Evolutionary conservation across 2,113 vertebrate genomes (phyloP).

Genomic region (Lonchura striata): DNA sequence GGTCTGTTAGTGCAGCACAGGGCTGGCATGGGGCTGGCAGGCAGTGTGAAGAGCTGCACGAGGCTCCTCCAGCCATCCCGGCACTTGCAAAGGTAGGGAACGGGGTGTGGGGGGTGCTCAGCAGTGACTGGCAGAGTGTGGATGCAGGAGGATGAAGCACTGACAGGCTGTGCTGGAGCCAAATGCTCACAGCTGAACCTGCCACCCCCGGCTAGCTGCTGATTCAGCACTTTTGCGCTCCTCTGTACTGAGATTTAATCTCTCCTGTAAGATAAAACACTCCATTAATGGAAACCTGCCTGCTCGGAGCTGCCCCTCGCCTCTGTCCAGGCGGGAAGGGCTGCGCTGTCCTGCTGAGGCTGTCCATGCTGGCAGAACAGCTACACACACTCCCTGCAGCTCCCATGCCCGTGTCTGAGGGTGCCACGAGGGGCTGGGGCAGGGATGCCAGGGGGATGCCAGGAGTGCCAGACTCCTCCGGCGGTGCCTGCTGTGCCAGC

Average conservation of each 20-base stretch:
- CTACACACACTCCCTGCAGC: fast-evolving
- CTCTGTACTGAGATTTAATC: background rate
- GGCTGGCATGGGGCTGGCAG: fast-evolving
- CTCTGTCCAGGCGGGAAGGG: background rate
- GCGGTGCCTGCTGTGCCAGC: fast-evolving
- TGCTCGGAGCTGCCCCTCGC: background rate
- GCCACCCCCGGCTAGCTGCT: background rate
- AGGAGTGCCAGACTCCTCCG: fast-evolving
- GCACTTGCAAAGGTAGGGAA: fast-evolving
- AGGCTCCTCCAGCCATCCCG: fast-evolving
- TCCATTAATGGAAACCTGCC: background rate
- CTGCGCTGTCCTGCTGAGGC: background rate
- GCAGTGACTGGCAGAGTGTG: background rate
- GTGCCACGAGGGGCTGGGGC: background rate
- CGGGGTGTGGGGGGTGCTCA: fast-evolving
- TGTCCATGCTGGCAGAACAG: fast-evolving
- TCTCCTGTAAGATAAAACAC: background rate
- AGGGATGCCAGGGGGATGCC: background rate
- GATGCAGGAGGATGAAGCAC: background rate
- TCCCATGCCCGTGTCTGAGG: too few relatives aligned
- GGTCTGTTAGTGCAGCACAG: background rate
- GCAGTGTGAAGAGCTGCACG: background rate
- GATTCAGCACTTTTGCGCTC: background rate
- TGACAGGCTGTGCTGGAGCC: background rate
- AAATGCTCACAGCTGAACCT: background rate